A percentile compares a stretch with the other conserved stretches of the same genome.
These are phyloP conservation scores for Calosoma granatense DNA, from an alignment of 1,140 invertebrate species.

Conservation along the genomic window DNA sequence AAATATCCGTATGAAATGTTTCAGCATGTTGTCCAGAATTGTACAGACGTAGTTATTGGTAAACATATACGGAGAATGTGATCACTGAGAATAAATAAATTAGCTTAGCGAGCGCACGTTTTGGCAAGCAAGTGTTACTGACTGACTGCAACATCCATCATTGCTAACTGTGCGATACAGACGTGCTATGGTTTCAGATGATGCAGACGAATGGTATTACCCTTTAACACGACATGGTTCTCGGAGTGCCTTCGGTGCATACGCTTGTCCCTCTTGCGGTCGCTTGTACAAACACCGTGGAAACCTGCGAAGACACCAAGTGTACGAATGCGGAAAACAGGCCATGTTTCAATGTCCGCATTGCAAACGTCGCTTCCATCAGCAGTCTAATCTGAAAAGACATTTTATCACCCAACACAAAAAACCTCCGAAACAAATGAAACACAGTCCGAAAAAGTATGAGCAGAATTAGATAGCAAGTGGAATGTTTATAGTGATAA, in stretches of 20 bases:
- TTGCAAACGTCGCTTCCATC: constrained; percentile 38
- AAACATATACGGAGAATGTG: too few species aligned
- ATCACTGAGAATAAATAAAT: too few species aligned
- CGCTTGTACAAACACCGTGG: constrained; percentile 42
- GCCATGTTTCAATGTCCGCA: constrained; percentile 36
- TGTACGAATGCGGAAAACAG: constrained; percentile 37
- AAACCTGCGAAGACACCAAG: constrained; percentile 36
- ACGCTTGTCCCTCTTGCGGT: constrained; percentile 35
- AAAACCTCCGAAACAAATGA: too few species aligned
- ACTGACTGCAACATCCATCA: too few species aligned
- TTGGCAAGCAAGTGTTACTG: too few species aligned
- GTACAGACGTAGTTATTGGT: too few species aligned
- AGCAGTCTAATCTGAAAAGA: constrained; percentile 38
- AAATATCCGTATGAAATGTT: too few species aligned
- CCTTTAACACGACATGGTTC: constrained; percentile 6
- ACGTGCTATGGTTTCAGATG: not conserved
- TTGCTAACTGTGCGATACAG: not conserved
- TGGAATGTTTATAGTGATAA: too few species aligned
- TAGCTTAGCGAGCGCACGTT: too few species aligned
- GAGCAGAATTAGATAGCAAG: too few species aligned
- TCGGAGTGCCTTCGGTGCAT: constrained; percentile 27
- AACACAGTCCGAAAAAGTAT: too few species aligned
- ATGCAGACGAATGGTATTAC: not conserved
- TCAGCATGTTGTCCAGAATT: too few species aligned
- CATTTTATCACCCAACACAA: constrained; percentile 29